These are phyloP conservation scores for Leuctra nigra DNA, from an alignment of 2,888 invertebrate species.

Conservation along the genomic window DNA sequence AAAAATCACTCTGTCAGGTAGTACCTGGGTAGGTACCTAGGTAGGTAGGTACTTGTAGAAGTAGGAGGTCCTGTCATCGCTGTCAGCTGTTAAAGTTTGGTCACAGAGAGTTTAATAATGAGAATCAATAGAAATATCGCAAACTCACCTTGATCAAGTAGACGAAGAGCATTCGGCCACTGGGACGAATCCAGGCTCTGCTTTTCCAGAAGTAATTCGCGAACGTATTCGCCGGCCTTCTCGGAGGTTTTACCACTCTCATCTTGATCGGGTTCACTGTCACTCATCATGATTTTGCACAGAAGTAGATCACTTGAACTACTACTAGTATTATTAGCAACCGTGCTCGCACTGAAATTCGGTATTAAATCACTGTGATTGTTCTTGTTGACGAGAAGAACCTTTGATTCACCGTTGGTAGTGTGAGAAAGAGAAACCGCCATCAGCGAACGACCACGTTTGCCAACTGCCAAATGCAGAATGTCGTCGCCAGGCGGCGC, in stretches of 20 bases:
- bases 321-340: no score
- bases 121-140: neutral
- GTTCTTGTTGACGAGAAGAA: no score
- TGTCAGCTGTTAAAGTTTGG: neutral
- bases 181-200: conserved; percentile 57
- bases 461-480: no score
- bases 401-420: no score
- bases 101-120: neutral
- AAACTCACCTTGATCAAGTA: conserved; percentile 66
- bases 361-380: no score
- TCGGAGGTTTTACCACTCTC: conserved; percentile 20
- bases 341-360: no score
- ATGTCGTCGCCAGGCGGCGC: no score
- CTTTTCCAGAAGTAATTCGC: conserved; percentile 65
- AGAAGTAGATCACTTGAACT: conserved; percentile 19
- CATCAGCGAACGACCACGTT: no score
- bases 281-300: conserved; percentile 28
- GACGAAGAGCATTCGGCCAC: conserved; percentile 60
- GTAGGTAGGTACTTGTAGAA: no score
- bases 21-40: no score
- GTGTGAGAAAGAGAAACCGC: no score
- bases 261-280: conserved; percentile 23
- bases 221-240: conserved; percentile 64
- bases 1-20: no score
- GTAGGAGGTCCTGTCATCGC: neutral